Percentiles rank a stretch among this genome's conserved stretches.
Evolutionary conservation across 2,888 invertebrate species (phyloP).

Genomic region (Augochlorella aurata): DNA sequence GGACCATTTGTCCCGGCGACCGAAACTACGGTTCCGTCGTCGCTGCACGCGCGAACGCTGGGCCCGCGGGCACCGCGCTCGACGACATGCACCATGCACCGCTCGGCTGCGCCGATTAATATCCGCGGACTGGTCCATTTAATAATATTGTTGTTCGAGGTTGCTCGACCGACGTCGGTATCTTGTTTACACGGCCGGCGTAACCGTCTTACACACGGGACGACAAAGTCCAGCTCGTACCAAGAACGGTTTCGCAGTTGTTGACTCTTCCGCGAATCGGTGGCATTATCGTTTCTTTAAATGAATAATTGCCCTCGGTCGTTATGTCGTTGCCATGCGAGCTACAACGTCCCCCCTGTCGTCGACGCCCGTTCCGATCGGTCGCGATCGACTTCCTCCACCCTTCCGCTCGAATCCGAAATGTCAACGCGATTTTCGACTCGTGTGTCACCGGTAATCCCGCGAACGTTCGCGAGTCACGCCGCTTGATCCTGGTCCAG

Average conservation of each 20-base stretch:
- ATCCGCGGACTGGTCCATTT: slow-evolving; percentile 43
- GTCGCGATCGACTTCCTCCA: background rate
- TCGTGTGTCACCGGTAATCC: background rate
- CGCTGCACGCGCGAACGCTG: slow-evolving; percentile 5
- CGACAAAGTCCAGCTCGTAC: slow-evolving; percentile 68
- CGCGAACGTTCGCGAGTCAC: background rate
- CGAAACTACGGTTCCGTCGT: slow-evolving; percentile 14
- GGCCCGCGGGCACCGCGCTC: slow-evolving; percentile 9
- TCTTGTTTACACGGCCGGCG: slow-evolving; percentile 66
- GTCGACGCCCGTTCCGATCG: background rate
- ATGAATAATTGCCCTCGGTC: slow-evolving; percentile 60
- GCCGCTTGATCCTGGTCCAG: background rate
- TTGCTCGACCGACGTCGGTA: slow-evolving; percentile 48
- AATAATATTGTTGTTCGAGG: slow-evolving; percentile 54
- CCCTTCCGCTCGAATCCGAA: background rate
- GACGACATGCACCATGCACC: slow-evolving; percentile 25
- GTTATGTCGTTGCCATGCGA: slow-evolving; percentile 40
- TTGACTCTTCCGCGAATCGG: slow-evolving; percentile 68
- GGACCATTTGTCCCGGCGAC: slow-evolving; percentile 30
- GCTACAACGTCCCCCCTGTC: background rate
- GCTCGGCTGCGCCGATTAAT: slow-evolving; percentile 44
- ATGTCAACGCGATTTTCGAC: background rate
- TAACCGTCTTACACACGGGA: slow-evolving; percentile 34
- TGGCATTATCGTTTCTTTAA: slow-evolving; percentile 63
- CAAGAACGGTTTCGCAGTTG: slow-evolving; percentile 57